Conservation (phyloP, 1,140 invertebrate genomes). For the Drosophila trapezifrons region DNA sequence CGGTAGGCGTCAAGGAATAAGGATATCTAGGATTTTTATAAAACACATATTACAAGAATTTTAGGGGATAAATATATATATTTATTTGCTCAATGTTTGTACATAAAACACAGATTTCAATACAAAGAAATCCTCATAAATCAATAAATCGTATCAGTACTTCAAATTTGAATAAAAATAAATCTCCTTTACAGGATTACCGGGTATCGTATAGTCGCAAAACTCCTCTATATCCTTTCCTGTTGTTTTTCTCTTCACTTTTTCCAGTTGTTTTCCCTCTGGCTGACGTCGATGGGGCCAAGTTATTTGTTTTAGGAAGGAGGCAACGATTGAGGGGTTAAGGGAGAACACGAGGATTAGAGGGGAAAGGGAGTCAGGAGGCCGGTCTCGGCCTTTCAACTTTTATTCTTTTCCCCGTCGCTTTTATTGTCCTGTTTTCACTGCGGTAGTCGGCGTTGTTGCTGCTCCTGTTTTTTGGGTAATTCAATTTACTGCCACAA, state of each 20-base stretch:
- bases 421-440: constrained; percentile 80
- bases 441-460: constrained; percentile 61
- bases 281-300: constrained; percentile 28
- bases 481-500: constrained; percentile 81
- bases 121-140: neutral
- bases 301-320: constrained; percentile 56
- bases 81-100: too few species aligned
- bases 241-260: constrained; percentile 4
- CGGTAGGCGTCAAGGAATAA: neutral
- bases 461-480: constrained; percentile 56
- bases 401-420: constrained; percentile 60
- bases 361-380: constrained; percentile 12
- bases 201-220: constrained; percentile 14
- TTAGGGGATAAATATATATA: too few species aligned
- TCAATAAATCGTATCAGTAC: neutral
- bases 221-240: neutral
- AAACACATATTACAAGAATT: too few species aligned
- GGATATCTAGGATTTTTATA: too few species aligned
- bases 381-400: constrained; percentile 58
- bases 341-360: neutral
- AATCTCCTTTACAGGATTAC: constrained; percentile 2
- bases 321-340: neutral
- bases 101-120: neutral
- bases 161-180: neutral
- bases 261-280: constrained; percentile 12